Conservation (phyloP, 2,888 invertebrate genomes). For the Phrixothrix hirtus region DNA sequence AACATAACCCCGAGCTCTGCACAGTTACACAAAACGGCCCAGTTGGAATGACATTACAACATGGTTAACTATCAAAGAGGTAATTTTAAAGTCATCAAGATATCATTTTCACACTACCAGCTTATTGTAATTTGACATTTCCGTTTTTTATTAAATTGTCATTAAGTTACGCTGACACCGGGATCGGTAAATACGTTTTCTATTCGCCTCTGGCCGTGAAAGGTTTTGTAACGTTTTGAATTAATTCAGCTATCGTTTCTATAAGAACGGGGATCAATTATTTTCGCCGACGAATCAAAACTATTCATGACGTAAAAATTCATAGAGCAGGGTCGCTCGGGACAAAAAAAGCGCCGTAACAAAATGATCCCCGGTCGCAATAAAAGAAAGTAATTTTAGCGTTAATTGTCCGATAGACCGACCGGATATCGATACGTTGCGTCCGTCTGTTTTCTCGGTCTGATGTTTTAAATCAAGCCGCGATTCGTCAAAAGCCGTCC, state of each 20-base stretch:
- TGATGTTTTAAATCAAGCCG: background rate
- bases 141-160: slow-evolving; percentile 55
- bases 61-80: slow-evolving; percentile 32
- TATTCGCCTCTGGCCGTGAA: slow-evolving; percentile 14
- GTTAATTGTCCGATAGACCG: no score
- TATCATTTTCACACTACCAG: slow-evolving; percentile 55
- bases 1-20: slow-evolving; percentile 27
- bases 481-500: slow-evolving; percentile 43
- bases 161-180: slow-evolving; percentile 42
- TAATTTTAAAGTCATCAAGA: slow-evolving; percentile 56
- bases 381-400: no score
- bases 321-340: no score
- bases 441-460: no score
- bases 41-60: slow-evolving; percentile 28
- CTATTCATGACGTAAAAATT: no score
- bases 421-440: no score
- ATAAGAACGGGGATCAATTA: no score
- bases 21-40: slow-evolving; percentile 28
- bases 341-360: no score
- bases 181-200: slow-evolving; percentile 21
- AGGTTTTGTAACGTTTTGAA: slow-evolving; percentile 4
- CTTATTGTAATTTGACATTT: slow-evolving; percentile 54
- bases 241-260: no score
- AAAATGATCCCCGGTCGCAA: no score
- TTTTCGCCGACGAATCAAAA: no score